A percentile compares a stretch with the other conserved stretches of the same genome.
Conservation (phyloP, 2,113 vertebrate species). For the Ceyx margarethae region DNA sequence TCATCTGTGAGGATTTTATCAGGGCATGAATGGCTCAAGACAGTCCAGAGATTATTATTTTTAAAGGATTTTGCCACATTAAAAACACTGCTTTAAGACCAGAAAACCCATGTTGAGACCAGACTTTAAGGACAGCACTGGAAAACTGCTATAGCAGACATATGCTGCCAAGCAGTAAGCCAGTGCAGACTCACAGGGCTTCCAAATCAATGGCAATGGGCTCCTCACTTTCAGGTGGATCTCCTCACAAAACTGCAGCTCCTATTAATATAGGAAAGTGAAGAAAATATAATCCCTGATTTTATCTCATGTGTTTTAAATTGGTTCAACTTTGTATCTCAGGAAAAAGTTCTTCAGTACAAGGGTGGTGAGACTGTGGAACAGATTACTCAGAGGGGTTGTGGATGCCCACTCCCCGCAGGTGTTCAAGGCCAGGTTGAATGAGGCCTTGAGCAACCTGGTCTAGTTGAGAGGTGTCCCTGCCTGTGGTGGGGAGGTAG, state of each 20-base stretch:
- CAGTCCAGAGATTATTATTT: not conserved
- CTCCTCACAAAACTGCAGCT: not conserved
- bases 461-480: no score
- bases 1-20: not conserved
- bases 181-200: not conserved
- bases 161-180: not conserved
- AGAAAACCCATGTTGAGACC: not conserved
- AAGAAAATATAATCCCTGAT: not conserved
- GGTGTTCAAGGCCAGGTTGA: no score
- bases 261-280: not conserved
- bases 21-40: not conserved
- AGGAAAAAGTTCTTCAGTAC: no score
- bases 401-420: no score
- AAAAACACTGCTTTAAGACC: not conserved
- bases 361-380: no score
- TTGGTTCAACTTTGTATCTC: not conserved
- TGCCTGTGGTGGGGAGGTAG: no score
- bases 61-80: not conserved
- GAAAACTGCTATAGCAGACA: not conserved
- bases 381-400: no score
- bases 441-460: no score
- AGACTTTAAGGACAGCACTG: not conserved
- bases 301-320: not conserved
- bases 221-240: not conserved
- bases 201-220: not conserved